phyloP scores from a whole-genome alignment of 2,113 vertebrate species.

The Sylvietta virens region DNA sequence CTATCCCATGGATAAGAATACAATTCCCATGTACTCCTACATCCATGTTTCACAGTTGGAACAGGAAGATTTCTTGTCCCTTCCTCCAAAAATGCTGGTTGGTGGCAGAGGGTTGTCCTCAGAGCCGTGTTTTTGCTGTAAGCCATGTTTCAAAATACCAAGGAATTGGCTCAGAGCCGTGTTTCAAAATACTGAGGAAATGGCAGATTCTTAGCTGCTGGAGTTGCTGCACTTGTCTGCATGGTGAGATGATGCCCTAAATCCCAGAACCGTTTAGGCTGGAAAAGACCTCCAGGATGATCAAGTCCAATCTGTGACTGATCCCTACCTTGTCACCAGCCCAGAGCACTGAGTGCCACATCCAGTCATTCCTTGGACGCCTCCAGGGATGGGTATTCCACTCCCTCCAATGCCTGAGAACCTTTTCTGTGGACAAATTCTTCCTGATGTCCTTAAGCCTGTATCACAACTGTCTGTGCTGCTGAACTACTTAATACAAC shows the following conservation, averaged over 20 bases:
- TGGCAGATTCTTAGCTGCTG: background rate
- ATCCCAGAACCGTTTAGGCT: background rate
- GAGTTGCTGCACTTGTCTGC: background rate
- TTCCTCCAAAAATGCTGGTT: fast-evolving
- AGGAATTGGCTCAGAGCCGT: background rate
- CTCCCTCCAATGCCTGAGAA: background rate
- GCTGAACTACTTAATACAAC: background rate
- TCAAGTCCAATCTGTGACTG: background rate
- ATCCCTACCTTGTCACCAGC: background rate
- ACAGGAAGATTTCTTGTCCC: background rate
- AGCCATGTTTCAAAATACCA: background rate
- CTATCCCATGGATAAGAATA: background rate
- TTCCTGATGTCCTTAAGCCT: background rate
- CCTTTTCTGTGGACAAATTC: background rate
- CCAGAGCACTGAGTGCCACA: background rate
- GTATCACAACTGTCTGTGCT: background rate
- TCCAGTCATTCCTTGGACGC: background rate
- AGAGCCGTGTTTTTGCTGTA: background rate
- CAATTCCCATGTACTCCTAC: background rate
- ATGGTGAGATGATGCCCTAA: background rate
- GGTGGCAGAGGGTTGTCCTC: background rate
- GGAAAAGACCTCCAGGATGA: background rate
- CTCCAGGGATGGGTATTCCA: background rate
- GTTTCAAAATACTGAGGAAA: background rate
- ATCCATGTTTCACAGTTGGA: background rate